phyloP scores from a whole-genome alignment of 2,888 invertebrate species.

The Hypomecis punctinalis region DNA sequence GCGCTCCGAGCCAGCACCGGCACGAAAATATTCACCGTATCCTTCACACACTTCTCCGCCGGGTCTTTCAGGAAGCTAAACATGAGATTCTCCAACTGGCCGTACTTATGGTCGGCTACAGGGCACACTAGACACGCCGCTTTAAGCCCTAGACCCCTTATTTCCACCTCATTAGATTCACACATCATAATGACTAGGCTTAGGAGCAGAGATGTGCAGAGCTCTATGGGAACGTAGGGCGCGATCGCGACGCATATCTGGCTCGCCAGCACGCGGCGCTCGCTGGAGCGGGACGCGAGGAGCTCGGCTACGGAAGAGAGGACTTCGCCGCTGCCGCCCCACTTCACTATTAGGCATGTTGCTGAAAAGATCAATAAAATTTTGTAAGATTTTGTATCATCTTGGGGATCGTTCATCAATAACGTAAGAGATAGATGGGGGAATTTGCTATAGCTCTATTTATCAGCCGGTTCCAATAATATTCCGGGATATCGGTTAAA shows the following conservation, averaged over 20 bases:
- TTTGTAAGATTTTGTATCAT: background rate
- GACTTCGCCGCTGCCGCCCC: conserved; percentile 79
- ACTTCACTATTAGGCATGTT: conserved; percentile 76
- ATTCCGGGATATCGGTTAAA: no score
- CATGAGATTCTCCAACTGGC: conserved; percentile 75
- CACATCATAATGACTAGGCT: conserved; percentile 80
- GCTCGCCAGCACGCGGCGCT: conserved; percentile 71
- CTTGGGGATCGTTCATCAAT: no score
- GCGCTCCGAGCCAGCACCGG: conserved; percentile 78
- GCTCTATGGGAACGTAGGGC: conserved; percentile 76
- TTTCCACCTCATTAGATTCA: conserved; percentile 75
- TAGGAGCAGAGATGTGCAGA: conserved; percentile 77
- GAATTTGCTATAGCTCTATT: no score
- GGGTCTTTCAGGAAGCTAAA: conserved; percentile 76
- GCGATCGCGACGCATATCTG: conserved; percentile 77
- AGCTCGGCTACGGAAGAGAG: conserved; percentile 75
- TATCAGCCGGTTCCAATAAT: no score
- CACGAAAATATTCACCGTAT: conserved; percentile 69
- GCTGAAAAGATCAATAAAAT: conserved; percentile 75
- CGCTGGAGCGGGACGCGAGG: conserved; percentile 68
- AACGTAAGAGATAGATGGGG: conserved; percentile 47
- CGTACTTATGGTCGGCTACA: conserved; percentile 75
- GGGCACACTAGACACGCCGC: conserved; percentile 75
- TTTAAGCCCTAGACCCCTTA: conserved; percentile 71
- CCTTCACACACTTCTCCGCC: conserved; percentile 70